Evolutionary conservation across 2,797 vertebrate species (phyloP), one percentile per base, ranked within the genome.

Genomic region (Delichon dasypus): DNA sequence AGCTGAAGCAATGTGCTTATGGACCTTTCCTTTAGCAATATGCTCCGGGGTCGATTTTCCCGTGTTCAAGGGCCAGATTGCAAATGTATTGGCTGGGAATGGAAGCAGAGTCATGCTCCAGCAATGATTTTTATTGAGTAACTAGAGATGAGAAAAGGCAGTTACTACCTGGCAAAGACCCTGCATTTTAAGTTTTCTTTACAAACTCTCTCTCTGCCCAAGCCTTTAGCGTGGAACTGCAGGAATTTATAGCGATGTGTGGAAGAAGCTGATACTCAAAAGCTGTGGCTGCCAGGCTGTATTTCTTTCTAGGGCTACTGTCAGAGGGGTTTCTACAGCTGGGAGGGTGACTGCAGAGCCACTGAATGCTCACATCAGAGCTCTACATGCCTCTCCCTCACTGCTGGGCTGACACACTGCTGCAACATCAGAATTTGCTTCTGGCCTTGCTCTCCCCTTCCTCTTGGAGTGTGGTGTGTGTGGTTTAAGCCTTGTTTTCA

Each of bases 61-160:
- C 30, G 4, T 65, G 68, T 65, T 88, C 75, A 48, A 75, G 70
- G 85, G 79, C 68, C 88, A 95, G 94, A 85, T 68, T 94, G 94
- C 79, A 89, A 89, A 89, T 75, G 85, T 54, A 36, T 47, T 91
- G 93, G 82, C 94, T 84, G 88, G 68, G 54, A 85, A 88, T 55
- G 88, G 79, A 88, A 72, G 82, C 5, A 47, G 85, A 92, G 82
- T 71, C 85, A 32, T 75, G 94, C 82, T 78, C 91, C 89, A 91
- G 91, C 89, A 78, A 84, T 91, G 93, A 84, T 89, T 93, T 94
- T 94, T 95, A 91, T 86, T 85, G 91, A 94, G 82, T 84, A 94
- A 72, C 90, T 91, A 16, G 1, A 64, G 94, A 89, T 53, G 91
- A 86, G 88, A 68, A 86, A 80, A 86, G 82, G 80, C 91, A 91